Base-by-base conservation (phyloP, 2,888 invertebrate species). In the Rhagium mordax region DNA sequence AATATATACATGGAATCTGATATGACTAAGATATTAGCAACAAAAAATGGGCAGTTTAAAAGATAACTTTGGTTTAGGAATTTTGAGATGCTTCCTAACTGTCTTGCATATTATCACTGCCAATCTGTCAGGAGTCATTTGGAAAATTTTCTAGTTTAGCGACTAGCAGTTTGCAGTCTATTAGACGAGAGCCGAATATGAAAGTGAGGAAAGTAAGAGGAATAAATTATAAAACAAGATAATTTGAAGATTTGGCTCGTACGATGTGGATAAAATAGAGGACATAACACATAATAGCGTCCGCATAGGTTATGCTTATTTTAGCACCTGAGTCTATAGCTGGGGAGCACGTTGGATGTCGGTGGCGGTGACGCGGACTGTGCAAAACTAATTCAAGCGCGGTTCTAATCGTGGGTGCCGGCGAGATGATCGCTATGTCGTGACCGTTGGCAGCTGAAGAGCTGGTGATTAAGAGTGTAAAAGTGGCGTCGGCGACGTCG, bases 301-400 rank as follows among this genome's bases (percentile, higher is more conserved):
- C 82, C 82, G 82, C 84, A 85, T 85, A 85, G 85, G 85, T 86
- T 85, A 85, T 80, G 84, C 84, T 85, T 87, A 87, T 86, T 86
- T 86, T 86, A 86, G 87, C 86, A 86, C 86, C 86, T 86, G 84
- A 79, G 77, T 64, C 71, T 79, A 77, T 78, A 80, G 74, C 78
- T 72, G 74, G 76, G 78, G 77, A 77, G 74, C 78, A 77, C 68
- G 76, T 74, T 74, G 70, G 64, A 64, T 49, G 49, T 51, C 61
- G 51, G 64, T 64, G 49, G 51, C 49, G 64, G 57, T 48, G 62
- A 73, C 78, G 81, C 76, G 78, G 75, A 72, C 70, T 72, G 76
- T 78, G 74, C 78, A 77, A 76, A 76, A 80, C 78, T 79, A 78
- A 80, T 78, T 80, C 77, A 75, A 79, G 78, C 79, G 75, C 76